Evolutionary conservation across 1,140 invertebrate genomes (phyloP).

Genomic region (Homalodisca vitripennis): DNA sequence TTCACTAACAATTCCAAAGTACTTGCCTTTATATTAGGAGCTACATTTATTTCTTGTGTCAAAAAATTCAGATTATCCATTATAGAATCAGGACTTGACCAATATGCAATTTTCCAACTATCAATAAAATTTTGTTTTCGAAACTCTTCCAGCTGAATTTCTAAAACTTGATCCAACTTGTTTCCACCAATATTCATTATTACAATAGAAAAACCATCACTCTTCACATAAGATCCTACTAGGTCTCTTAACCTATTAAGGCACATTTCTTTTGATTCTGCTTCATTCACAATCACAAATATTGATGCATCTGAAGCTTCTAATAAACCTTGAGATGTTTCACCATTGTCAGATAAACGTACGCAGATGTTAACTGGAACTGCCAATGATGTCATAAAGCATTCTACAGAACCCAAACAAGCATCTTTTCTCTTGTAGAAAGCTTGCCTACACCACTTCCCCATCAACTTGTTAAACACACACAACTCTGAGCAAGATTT

Average conservation of each 20-base stretch:
- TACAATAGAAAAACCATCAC: constrained; percentile 23
- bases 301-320: constrained; percentile 33
- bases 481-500: not conserved
- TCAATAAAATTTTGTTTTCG: not conserved
- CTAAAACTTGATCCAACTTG: not conserved
- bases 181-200: constrained; percentile 27
- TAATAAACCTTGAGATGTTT: not conserved
- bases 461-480: constrained; percentile 29
- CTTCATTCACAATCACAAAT: constrained; percentile 31
- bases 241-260: constrained; percentile 26
- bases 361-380: constrained; percentile 32
- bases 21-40: not conserved
- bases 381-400: not conserved
- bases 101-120: not conserved
- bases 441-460: constrained; percentile 28
- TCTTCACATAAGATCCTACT: not conserved
- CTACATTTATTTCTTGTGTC: not conserved
- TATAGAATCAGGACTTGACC: constrained; percentile 1
- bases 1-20: not conserved
- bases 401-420: constrained; percentile 21
- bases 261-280: constrained; percentile 25
- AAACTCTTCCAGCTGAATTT: not conserved
- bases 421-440: constrained; percentile 24
- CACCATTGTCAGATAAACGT: constrained; percentile 24
- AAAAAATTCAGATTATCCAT: not conserved